Conservation (phyloP, 2,797 vertebrate genomes). For the Anguilla anguilla region DNA sequence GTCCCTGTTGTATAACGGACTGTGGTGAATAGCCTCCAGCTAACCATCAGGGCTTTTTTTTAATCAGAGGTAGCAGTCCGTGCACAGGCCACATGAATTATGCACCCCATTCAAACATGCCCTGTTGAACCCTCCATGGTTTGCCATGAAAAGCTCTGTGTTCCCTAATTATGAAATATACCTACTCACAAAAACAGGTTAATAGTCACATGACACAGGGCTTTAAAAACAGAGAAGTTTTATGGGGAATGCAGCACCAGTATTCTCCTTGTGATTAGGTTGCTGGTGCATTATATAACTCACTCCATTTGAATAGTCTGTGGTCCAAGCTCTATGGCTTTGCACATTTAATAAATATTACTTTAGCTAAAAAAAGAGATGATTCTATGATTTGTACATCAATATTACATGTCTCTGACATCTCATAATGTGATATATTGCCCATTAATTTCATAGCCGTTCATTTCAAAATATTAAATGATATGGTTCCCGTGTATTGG, state of each 20-base stretch:
- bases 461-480: no score
- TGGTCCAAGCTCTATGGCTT: no score
- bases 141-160: slow-evolving; percentile 10
- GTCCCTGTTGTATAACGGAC: slow-evolving; percentile 55
- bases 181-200: background rate
- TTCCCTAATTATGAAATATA: slow-evolving; percentile 12
- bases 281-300: no score
- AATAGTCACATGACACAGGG: background rate
- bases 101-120: slow-evolving; percentile 22
- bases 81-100: slow-evolving; percentile 37
- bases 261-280: background rate
- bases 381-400: no score
- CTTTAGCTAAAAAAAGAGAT: no score
- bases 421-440: no score
- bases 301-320: no score
- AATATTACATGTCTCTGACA: no score
- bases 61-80: slow-evolving; percentile 12
- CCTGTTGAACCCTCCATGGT: slow-evolving; percentile 28
- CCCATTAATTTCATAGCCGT: no score
- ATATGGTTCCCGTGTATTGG: no score
- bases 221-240: background rate
- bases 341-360: no score
- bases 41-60: slow-evolving; percentile 19
- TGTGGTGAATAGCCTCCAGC: background rate
- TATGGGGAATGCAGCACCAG: background rate